phyloP scores from a whole-genome alignment of 2,888 invertebrate species.

The Oscheius sp. region DNA sequence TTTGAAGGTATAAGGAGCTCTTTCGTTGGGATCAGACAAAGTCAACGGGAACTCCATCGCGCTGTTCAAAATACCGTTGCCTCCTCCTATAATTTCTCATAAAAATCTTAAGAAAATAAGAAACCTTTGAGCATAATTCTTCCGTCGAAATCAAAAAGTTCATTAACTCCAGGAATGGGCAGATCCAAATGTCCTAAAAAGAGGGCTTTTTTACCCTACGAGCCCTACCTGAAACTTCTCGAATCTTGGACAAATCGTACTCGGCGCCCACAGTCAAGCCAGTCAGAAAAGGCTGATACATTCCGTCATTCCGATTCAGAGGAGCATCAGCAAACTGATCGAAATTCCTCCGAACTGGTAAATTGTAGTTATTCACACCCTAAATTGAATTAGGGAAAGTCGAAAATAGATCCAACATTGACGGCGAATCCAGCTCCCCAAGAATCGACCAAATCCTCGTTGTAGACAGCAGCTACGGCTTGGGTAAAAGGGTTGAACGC shows the following conservation, averaged over 20 bases:
- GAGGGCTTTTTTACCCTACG: neutral
- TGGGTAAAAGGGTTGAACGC: conserved; percentile 66
- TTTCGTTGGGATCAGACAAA: conserved; percentile 60
- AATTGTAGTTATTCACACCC: conserved; percentile 61
- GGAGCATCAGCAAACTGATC: conserved; percentile 61
- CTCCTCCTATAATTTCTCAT: conserved; percentile 38
- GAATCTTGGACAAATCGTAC: conserved; percentile 58
- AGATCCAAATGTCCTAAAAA: conserved; percentile 52
- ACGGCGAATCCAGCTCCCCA: conserved; percentile 64
- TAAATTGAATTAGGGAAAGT: conserved; percentile 26
- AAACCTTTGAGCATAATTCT: conserved; percentile 56
- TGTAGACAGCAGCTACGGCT: conserved; percentile 58
- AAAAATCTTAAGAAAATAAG: neutral
- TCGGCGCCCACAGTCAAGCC: conserved; percentile 55
- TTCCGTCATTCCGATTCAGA: conserved; percentile 47
- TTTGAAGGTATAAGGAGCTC: conserved; percentile 62
- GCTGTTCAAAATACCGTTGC: conserved; percentile 62
- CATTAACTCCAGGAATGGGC: conserved; percentile 61
- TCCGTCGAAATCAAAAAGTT: conserved; percentile 64
- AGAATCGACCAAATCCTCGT: conserved; percentile 64
- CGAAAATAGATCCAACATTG: conserved; percentile 43
- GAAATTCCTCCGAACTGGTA: conserved; percentile 58
- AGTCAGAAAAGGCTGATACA: conserved; percentile 57
- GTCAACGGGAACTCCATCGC: conserved; percentile 63
- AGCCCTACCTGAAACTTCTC: conserved; percentile 47